These are phyloP conservation scores for Addax nasomaculatus DNA, from an alignment of 2,113 vertebrate species.

Conservation along the genomic window DNA sequence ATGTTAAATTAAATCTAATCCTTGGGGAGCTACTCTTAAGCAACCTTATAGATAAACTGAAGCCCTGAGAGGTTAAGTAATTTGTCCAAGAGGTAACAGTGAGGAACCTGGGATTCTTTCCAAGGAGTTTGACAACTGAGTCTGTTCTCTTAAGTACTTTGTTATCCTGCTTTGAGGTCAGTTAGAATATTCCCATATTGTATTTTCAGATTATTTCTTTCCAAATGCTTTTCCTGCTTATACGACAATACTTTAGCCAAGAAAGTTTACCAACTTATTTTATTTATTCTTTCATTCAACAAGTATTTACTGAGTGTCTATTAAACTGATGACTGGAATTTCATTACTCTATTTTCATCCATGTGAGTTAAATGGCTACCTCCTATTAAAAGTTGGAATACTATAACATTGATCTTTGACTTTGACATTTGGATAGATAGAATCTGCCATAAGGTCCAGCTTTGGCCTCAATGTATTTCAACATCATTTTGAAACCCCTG, in stretches of 20 bases:
- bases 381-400: background rate
- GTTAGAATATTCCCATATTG: background rate
- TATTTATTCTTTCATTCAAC: background rate
- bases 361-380: background rate
- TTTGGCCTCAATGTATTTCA: conserved; percentile 20
- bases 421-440: background rate
- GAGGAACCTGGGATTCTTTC: background rate
- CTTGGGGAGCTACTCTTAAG: background rate
- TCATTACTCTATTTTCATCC: background rate
- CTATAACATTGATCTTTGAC: background rate
- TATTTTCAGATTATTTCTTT: background rate
- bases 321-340: background rate
- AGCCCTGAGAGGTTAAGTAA: background rate
- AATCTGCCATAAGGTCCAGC: background rate
- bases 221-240: background rate
- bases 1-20: background rate
- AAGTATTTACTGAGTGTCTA: background rate
- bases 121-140: background rate
- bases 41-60: background rate
- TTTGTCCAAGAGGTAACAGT: background rate
- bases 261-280: background rate
- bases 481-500: background rate
- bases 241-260: background rate
- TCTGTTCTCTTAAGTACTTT: background rate
- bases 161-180: background rate